Base-by-base conservation (phyloP, 2,113 vertebrate genomes). In the Falcunculus frontatus region DNA sequence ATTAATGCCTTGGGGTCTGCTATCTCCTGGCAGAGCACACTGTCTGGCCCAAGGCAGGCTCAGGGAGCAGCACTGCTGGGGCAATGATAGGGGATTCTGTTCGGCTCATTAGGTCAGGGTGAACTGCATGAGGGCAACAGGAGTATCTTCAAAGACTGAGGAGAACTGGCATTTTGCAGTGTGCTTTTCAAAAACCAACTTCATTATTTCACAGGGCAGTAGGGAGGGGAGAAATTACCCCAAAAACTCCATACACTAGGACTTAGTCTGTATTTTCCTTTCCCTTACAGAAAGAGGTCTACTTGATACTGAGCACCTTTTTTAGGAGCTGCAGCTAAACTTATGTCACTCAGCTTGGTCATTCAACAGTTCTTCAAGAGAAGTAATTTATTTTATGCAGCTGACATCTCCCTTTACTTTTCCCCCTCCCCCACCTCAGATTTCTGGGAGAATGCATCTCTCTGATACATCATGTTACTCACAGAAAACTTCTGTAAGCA, bases 51-150 rank as follows among this genome's bases (percentile, higher is more conserved):
- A 13, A 33, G 0, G 1, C 69, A 30, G n/a, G 53, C 68, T 67
- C n/a, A 13, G 22, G 57, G 39, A 76, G 49, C 68, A 62, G 55
- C 12, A 6, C 69, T 83, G 78, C 35, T 62, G 30, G 29, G 6
- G 16, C 63, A 77, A 49, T 67, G 96, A 96, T 95, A 95, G 59
- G 10, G 18, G 26, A 49, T 90, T 93, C 92, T 93, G 79, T 80
- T 93, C 69, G 33, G 18, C n/a, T 69, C 37, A 12, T 25, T 3
- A 56, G 96, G 96, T 96, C 96, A 95, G 50, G 75, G 76, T 0
- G 55, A 94, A 95, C 95, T 93, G 59, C 57, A 44, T 9, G 21
- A 75, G 70, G 44, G 35, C 80, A 77, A 70, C 41, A 44, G 11
- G 3, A 39, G 14, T 57, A 26, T 39, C 83, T 87, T 41, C 70